phyloP scores from a whole-genome alignment of 2,888 invertebrate genomes.

The Eilema sororculum region DNA sequence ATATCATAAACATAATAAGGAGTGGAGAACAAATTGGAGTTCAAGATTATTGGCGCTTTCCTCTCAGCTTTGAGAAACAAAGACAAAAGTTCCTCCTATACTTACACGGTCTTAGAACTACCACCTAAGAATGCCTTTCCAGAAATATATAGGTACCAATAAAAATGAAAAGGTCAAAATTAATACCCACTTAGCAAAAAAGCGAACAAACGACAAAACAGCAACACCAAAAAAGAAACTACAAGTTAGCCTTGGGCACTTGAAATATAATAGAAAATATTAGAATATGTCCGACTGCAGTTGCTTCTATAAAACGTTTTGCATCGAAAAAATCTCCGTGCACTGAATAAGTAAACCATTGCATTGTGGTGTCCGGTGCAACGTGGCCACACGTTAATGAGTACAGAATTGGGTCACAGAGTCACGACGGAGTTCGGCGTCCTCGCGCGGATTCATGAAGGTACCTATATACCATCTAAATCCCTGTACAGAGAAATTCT shows the following conservation, averaged over 20 bases:
- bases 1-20: too few species aligned
- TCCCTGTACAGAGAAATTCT: conserved; percentile 36
- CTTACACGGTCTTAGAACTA: too few species aligned
- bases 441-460: conserved; percentile 51
- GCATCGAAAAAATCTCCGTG: conserved; percentile 50
- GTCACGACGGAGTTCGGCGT: conserved; percentile 54
- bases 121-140: too few species aligned
- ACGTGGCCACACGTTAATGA: conserved; percentile 79
- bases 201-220: too few species aligned
- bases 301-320: conserved; percentile 38
- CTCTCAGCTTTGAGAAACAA: too few species aligned
- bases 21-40: too few species aligned
- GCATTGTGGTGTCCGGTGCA: conserved; percentile 71
- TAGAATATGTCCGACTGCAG: conserved; percentile 42
- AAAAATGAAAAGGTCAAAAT: too few species aligned
- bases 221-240: too few species aligned
- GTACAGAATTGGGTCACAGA: conserved; percentile 70
- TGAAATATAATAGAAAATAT: conserved; percentile 44
- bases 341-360: conserved; percentile 72
- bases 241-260: background rate
- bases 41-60: too few species aligned
- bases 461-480: conserved; percentile 39
- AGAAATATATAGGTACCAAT: too few species aligned
- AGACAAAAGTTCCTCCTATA: too few species aligned
- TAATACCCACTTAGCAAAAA: background rate